A percentile compares a stretch with the other conserved stretches of the same genome.
phyloP scores from a whole-genome alignment of 1,140 invertebrate genomes.

The Bombus affinis region DNA sequence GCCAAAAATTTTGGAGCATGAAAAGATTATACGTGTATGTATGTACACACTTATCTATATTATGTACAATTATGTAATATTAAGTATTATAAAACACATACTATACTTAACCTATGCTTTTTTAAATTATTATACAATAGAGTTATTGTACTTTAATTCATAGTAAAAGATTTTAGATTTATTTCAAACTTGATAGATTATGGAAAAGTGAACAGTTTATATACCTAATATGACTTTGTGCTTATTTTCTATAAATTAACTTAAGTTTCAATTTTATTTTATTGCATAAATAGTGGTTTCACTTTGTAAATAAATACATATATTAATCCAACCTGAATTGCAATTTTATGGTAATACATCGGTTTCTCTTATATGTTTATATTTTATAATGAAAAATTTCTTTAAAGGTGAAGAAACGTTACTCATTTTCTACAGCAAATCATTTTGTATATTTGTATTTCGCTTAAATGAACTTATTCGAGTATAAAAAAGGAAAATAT shows the following conservation, averaged over 20 bases:
- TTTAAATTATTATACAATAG: conserved; percentile 14
- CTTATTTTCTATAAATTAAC: background rate
- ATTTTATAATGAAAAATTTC: background rate
- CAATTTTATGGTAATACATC: background rate
- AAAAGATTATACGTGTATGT: conserved; percentile 21
- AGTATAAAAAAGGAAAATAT: conserved; percentile 57
- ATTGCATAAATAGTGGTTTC: conserved; percentile 4
- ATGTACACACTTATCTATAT: conserved; percentile 32
- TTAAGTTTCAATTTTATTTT: conserved; percentile 1
- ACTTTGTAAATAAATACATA: background rate
- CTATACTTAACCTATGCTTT: conserved; percentile 18
- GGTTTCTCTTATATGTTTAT: background rate
- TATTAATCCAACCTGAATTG: background rate
- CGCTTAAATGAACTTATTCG: conserved; percentile 47
- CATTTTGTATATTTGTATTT: background rate
- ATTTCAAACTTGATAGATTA: background rate
- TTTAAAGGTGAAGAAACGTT: background rate
- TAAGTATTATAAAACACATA: conserved; percentile 48
- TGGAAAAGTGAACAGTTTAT: background rate
- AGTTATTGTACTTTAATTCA: conserved; percentile 21
- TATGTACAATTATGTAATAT: conserved; percentile 37
- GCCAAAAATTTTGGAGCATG: background rate
- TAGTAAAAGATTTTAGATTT: background rate
- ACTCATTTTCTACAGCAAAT: background rate
- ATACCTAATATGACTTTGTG: background rate